These are phyloP conservation scores for Halictus quadricinctus DNA, from an alignment of 2,888 invertebrate genomes.

Conservation along the genomic window DNA sequence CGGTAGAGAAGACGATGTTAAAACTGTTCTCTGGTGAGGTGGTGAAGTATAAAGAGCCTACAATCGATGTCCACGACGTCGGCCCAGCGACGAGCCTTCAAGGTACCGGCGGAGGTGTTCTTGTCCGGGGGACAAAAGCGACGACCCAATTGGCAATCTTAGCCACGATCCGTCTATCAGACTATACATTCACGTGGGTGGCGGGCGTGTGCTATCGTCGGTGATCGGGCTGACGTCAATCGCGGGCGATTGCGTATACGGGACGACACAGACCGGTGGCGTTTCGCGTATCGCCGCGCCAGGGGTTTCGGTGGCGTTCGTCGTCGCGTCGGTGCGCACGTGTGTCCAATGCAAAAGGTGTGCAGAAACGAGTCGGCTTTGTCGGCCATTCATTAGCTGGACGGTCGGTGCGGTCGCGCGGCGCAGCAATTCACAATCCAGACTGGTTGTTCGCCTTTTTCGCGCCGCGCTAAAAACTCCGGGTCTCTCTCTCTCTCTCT, in stretches of 20 bases:
- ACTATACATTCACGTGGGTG: background rate
- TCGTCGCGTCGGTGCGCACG: slow-evolving; percentile 19
- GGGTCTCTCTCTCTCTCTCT: background rate
- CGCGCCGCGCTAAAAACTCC: slow-evolving; percentile 36
- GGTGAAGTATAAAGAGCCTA: background rate
- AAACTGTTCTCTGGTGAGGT: background rate
- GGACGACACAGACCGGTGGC: slow-evolving; percentile 1
- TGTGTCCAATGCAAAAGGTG: slow-evolving; percentile 40
- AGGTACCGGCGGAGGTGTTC: background rate
- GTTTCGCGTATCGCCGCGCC: slow-evolving; percentile 22
- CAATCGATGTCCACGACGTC: background rate
- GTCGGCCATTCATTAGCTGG: slow-evolving; percentile 43
- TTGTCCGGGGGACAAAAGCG: background rate
- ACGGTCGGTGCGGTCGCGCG: slow-evolving; percentile 37
- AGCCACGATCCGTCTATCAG: background rate
- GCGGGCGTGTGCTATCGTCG: background rate
- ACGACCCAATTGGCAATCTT: slow-evolving; percentile 15
- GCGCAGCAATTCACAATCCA: slow-evolving; percentile 44
- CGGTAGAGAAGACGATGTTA: too few species aligned
- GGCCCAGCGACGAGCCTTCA: background rate
- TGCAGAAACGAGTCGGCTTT: slow-evolving; percentile 30
- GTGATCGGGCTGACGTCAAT: slow-evolving; percentile 30
- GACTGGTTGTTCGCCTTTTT: slow-evolving; percentile 43
- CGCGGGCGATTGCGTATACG: slow-evolving; percentile 26
- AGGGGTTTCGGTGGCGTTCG: background rate